These are phyloP conservation scores for Zoanthus sociatus DNA, from an alignment of 92 coral and sea anemone genomes.

Conservation along the genomic window DNA sequence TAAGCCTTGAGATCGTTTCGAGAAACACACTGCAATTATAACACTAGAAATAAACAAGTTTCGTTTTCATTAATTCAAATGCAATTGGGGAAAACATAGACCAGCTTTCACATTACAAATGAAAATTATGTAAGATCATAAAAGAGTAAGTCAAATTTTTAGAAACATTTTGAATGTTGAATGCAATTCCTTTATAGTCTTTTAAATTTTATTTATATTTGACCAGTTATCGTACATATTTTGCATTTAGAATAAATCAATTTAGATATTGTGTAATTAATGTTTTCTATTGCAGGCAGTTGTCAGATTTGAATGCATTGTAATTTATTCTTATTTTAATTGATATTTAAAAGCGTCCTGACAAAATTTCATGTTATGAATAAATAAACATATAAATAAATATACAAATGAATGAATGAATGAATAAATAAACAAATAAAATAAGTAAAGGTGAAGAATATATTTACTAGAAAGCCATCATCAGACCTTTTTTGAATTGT, in stretches of 20 bases:
- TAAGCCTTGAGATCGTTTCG: constrained; percentile 27
- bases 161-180: constrained; percentile 13
- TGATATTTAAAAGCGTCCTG: constrained; percentile 23
- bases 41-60: constrained; percentile 51
- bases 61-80: constrained; percentile 29
- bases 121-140: constrained; percentile 27
- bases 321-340: constrained; percentile 3
- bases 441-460: too few relatives aligned
- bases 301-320: constrained; percentile 21
- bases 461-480: too few relatives aligned
- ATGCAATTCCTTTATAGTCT: neutral
- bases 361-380: too few relatives aligned
- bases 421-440: too few relatives aligned
- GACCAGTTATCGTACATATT: constrained; percentile 5
- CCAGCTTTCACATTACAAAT: constrained; percentile 27
- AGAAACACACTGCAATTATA: constrained; percentile 28
- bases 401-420: too few relatives aligned
- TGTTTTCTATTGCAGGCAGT: neutral
- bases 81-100: constrained; percentile 52
- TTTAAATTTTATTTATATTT: constrained; percentile 1
- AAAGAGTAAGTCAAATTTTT: constrained; percentile 5
- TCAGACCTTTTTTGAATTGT: too few relatives aligned
- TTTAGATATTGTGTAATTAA: neutral
- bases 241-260: constrained; percentile 13
- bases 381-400: too few relatives aligned